Conservation (phyloP, 2,888 invertebrate genomes). For the Kryphioiulus occultus region DNA sequence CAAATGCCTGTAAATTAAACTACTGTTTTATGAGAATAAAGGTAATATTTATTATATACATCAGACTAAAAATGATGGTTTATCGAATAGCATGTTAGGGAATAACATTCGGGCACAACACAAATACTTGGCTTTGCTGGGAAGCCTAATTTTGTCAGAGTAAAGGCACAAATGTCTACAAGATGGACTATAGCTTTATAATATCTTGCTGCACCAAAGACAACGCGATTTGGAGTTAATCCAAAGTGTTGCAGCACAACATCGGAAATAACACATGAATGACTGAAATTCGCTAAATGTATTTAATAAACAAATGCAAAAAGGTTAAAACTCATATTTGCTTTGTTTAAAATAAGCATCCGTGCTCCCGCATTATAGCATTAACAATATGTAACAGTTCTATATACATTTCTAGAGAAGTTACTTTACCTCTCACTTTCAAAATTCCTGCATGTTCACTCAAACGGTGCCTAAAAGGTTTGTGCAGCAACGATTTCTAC, state of each 20-base stretch:
- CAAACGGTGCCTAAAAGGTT: background rate
- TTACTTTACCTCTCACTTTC: background rate
- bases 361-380: constrained; percentile 16
- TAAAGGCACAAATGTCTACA: no score
- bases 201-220: no score
- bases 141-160: no score
- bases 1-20: constrained; percentile 43
- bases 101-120: background rate
- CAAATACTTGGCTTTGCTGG: no score
- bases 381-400: background rate
- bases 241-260: background rate
- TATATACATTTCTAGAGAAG: background rate
- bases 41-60: constrained; percentile 46
- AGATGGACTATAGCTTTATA: no score
- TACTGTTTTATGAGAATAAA: constrained; percentile 45
- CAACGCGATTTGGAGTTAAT: background rate
- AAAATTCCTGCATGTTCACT: background rate
- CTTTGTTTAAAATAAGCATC: constrained; percentile 32
- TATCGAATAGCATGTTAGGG: no score
- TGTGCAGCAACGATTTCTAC: background rate
- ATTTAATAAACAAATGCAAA: constrained; percentile 36
- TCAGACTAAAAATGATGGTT: background rate
- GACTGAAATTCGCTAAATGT: background rate
- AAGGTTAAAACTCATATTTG: constrained; percentile 1
- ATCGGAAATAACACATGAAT: background rate